A percentile compares a stretch with the other conserved stretches of the same genome.
These are phyloP conservation scores for Magallana nippona DNA, from an alignment of 2,888 invertebrate genomes.

Conservation along the genomic window DNA sequence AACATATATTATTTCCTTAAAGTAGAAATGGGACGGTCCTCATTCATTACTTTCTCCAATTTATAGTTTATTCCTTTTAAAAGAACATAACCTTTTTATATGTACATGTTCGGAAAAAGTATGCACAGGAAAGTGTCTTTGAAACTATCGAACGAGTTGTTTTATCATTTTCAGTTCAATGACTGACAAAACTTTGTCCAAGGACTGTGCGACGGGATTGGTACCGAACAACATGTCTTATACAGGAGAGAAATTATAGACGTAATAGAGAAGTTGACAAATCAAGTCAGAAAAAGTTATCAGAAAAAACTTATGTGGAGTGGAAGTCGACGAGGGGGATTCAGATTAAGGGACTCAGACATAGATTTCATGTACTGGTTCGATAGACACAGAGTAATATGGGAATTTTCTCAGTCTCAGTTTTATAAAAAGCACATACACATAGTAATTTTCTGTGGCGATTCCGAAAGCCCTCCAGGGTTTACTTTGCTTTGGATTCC, in stretches of 20 bases:
- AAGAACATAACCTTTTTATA: too few relatives aligned
- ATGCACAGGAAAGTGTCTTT: too few relatives aligned
- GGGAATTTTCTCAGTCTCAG: neutral
- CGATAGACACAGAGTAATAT: neutral
- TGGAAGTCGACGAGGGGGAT: neutral
- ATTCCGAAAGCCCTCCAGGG: conserved; percentile 1
- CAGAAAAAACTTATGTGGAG: neutral
- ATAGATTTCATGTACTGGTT: neutral
- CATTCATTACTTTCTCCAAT: too few relatives aligned
- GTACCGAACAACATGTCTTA: too few relatives aligned
- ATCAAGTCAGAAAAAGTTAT: neutral
- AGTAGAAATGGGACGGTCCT: too few relatives aligned
- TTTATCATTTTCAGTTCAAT: too few relatives aligned
- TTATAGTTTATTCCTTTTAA: too few relatives aligned
- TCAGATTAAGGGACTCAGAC: neutral
- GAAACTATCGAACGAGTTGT: too few relatives aligned
- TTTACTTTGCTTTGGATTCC: neutral
- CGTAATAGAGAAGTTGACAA: neutral
- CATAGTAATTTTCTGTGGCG: neutral
- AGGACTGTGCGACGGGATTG: too few relatives aligned
- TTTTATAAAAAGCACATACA: neutral
- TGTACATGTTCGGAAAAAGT: too few relatives aligned
- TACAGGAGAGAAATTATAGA: neutral
- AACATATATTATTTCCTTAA: too few relatives aligned
- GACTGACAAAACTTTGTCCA: too few relatives aligned